Base-by-base conservation (phyloP, 2,888 invertebrate genomes). In the Dynastes grantii region DNA sequence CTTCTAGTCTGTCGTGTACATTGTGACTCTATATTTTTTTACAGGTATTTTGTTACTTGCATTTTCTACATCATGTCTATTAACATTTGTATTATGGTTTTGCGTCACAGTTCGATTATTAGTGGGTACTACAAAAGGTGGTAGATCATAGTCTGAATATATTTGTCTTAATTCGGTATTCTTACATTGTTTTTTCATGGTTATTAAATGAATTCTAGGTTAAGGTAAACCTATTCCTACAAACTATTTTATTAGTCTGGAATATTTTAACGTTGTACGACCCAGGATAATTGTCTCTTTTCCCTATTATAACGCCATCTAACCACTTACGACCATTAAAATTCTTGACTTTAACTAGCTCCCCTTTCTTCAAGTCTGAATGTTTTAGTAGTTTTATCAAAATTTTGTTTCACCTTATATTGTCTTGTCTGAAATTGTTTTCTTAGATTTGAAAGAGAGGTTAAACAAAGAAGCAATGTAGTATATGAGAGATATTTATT, bases 341-440 rank as follows among this genome's bases (percentile, higher is more conserved):
- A 58, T 58, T 16, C 58, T 58, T 8, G 0, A 58, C 58, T 16
- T 58, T 58, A 16, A 58, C 22, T 16, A 16, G n/a, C n/a, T 58
- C 58, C 16, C 58, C 16, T 16, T 58, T 16, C 58, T 16, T 13
- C 58, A 58, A 22, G 58, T 58, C 58, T 58, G 58, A 27, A 63
- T 29, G 8, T 63, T 65, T 37, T 37, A n/a, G 65, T 37, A 2
- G 40, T n/a, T 65, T 65, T 65, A 32, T 65, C 40, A 65, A n/a
- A 65, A 65, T 65, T 4, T 40, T n/a, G 37, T 65, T 65, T 65
- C 65, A 65, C 37, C 37, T 65, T 37, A n/a, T n/a, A 11, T 65
- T 65, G 65, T 40, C 16, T 65, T 65, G 37, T 37, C 40, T 37
- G 22, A 22, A 22, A 22, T 22, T 22, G 22, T 22, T 13, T n/a